Evolutionary conservation across 2,113 vertebrate genomes (phyloP).

Genomic region (Mesitornis unicolor): DNA sequence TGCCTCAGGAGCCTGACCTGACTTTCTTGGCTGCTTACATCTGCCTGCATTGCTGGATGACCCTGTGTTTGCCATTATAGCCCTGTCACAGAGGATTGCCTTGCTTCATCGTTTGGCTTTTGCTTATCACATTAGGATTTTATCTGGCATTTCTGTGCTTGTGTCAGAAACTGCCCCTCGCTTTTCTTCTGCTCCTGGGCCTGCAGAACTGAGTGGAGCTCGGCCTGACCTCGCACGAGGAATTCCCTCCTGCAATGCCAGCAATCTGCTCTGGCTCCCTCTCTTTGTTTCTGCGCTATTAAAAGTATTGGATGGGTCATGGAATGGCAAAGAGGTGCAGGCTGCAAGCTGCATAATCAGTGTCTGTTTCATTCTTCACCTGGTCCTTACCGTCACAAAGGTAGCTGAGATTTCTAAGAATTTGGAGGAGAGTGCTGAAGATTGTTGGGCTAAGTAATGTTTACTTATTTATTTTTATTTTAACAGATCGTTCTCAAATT

Average conservation of each 20-base stretch:
- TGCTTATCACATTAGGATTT: background rate
- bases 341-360: background rate
- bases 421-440: background rate
- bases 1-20: background rate
- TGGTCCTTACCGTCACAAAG: background rate
- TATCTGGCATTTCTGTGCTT: background rate
- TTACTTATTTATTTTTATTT: background rate
- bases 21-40: background rate
- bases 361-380: background rate
- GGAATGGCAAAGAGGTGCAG: background rate
- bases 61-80: background rate
- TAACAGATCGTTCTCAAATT: background rate
- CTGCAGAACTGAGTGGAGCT: background rate
- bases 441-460: background rate
- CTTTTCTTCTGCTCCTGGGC: background rate
- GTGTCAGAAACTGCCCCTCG: accelerated
- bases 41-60: background rate
- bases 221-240: background rate
- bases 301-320: accelerated
- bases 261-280: background rate
- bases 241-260: accelerated
- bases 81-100: background rate
- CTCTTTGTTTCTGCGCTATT: background rate
- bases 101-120: background rate
- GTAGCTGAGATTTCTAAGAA: background rate